These are phyloP conservation scores for Holothuria glaberrima DNA, from an alignment of 35 echinoderm and acorn worm species.

Conservation along the genomic window DNA sequence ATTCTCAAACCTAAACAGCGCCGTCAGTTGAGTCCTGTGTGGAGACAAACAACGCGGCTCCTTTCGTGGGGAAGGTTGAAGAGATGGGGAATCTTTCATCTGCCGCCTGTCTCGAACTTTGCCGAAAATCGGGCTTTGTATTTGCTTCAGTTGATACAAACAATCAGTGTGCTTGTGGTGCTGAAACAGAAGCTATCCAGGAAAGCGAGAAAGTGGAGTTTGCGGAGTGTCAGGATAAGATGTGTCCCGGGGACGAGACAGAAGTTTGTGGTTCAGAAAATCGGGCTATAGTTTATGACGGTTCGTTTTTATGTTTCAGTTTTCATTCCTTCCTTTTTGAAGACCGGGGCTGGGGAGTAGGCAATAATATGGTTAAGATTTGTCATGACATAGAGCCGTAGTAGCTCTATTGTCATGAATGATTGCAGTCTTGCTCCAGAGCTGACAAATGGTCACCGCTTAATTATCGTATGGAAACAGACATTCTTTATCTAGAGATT, in stretches of 20 bases:
- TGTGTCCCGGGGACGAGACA: background rate
- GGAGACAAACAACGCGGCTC: background rate
- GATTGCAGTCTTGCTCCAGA: too few species aligned
- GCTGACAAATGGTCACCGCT: too few species aligned
- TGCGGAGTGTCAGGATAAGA: background rate
- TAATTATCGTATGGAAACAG: too few species aligned
- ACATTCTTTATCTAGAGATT: too few species aligned
- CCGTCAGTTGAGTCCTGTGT: conserved; percentile 2
- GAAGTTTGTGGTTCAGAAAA: background rate
- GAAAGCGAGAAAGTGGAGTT: background rate
- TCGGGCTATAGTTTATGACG: background rate
- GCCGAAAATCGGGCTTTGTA: conserved; percentile 18
- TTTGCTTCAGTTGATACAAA: background rate
- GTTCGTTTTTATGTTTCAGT: background rate
- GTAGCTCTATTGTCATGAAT: too few species aligned
- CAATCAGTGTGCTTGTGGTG: background rate
- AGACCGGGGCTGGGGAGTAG: too few species aligned
- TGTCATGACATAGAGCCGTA: too few species aligned
- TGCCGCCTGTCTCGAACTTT: background rate
- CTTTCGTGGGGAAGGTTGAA: background rate
- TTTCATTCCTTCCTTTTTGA: too few species aligned
- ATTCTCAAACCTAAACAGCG: background rate
- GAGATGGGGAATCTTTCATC: background rate
- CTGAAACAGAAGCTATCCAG: background rate
- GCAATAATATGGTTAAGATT: too few species aligned